Percentiles rank a stretch among this genome's conserved stretches.
Conservation (phyloP, 2,113 vertebrate species). For the Chaenocephalus aceratus region DNA sequence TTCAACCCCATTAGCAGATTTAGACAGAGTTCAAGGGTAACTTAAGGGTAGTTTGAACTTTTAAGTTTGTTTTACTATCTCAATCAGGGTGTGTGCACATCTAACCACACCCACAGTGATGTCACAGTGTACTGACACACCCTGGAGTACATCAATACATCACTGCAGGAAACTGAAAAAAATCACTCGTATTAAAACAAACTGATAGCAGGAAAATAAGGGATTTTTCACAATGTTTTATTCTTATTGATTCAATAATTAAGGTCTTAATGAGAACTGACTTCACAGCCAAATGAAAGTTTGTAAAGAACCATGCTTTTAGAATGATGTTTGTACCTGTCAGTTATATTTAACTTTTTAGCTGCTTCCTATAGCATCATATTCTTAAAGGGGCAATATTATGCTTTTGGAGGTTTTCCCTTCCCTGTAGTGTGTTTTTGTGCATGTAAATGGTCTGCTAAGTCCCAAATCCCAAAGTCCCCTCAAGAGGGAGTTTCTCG, state of each 20-base stretch:
- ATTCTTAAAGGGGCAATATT: too few species aligned
- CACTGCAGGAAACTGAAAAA: neutral
- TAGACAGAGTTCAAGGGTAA: neutral
- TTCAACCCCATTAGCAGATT: neutral
- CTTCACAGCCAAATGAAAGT: neutral
- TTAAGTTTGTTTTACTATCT: neutral
- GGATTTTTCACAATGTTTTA: neutral
- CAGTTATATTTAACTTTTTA: neutral
- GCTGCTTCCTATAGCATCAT: neutral
- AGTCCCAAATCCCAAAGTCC: too few species aligned
- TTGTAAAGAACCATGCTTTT: neutral
- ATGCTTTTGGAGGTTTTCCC: too few species aligned
- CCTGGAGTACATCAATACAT: neutral
- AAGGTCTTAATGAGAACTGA: slow-evolving; percentile 16
- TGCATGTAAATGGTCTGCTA: too few species aligned
- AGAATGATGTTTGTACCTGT: neutral
- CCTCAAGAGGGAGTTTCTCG: too few species aligned
- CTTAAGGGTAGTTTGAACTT: neutral
- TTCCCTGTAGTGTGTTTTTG: too few species aligned
- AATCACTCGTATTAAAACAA: neutral
- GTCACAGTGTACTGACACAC: neutral
- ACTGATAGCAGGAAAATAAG: neutral
- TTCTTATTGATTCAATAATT: slow-evolving; percentile 19
- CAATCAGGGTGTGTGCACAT: neutral
- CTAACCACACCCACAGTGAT: too few species aligned